Conservation (phyloP, 2,113 vertebrate species). For the Chiloscyllium plagiosum region DNA sequence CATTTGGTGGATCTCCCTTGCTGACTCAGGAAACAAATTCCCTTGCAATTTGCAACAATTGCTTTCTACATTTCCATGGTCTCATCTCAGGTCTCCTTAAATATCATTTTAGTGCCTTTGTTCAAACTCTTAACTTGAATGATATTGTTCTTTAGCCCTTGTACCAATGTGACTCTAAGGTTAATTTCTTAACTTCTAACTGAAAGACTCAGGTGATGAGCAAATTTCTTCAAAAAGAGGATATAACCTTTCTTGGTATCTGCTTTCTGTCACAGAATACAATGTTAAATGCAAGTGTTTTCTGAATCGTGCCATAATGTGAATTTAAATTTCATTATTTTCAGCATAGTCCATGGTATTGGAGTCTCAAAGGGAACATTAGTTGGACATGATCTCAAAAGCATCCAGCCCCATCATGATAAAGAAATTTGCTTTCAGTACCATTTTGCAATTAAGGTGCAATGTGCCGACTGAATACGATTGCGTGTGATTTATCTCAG, state of each 20-base stretch:
- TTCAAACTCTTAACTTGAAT: background rate
- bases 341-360: background rate
- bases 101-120: background rate
- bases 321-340: background rate
- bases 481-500: background rate
- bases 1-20: background rate
- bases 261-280: background rate
- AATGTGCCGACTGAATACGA: background rate
- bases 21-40: background rate
- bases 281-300: background rate
- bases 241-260: background rate
- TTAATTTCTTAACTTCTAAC: background rate
- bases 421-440: background rate
- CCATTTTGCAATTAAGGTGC: background rate
- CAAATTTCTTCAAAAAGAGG: background rate
- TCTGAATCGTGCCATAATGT: background rate
- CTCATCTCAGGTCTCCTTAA: background rate
- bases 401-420: background rate
- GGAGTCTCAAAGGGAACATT: background rate
- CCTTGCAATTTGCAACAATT: background rate
- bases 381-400: background rate
- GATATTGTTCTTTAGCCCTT: background rate
- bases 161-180: background rate
- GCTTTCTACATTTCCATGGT: background rate
- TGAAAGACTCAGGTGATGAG: background rate